These are phyloP conservation scores for Brachionus asplanchnoidis DNA, from an alignment of 1,140 invertebrate species.

Conservation along the genomic window DNA sequence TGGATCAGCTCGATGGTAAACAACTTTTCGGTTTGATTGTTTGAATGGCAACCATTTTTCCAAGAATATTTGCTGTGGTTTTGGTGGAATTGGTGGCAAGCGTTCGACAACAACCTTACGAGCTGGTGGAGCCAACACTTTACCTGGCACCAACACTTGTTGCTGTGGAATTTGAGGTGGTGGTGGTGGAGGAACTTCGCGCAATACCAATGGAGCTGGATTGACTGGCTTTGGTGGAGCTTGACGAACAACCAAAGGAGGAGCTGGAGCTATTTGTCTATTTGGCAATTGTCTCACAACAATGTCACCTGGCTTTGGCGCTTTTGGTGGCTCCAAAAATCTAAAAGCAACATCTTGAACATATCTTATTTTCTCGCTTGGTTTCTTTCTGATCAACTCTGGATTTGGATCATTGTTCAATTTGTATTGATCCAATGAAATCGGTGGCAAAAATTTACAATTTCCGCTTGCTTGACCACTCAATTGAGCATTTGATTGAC, in stretches of 20 bases:
- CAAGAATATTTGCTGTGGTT: slow-evolving; percentile 33
- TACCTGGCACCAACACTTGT: slow-evolving; percentile 1
- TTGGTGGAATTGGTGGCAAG: slow-evolving; percentile 27
- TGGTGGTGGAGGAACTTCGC: slow-evolving; percentile 30
- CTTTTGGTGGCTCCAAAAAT: slow-evolving; percentile 34
- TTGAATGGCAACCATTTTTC: slow-evolving; percentile 34
- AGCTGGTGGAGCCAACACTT: slow-evolving; percentile 34
- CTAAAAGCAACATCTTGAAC: slow-evolving; percentile 8
- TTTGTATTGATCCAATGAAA: slow-evolving; percentile 25
- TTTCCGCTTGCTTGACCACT: not conserved
- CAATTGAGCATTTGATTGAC: not conserved
- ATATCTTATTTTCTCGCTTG: slow-evolving; percentile 23
- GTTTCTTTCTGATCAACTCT: slow-evolving; percentile 23
- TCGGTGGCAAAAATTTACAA: slow-evolving; percentile 28
- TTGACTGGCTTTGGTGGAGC: slow-evolving; percentile 11
- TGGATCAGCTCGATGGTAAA: not conserved
- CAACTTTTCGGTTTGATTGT: slow-evolving; percentile 26
- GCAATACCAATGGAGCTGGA: slow-evolving; percentile 22
- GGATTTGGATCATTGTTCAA: slow-evolving; percentile 41
- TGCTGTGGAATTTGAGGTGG: not conserved
- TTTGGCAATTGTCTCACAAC: slow-evolving; percentile 22
- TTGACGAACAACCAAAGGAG: slow-evolving; percentile 32
- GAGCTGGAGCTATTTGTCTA: slow-evolving; percentile 29
- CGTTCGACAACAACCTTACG: slow-evolving; percentile 35
- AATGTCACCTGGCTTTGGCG: slow-evolving; percentile 23